A percentile compares a stretch with the other conserved stretches of the same genome.
Evolutionary conservation across 2,797 vertebrate genomes (phyloP).

Genomic region (Loriculus beryllinus): DNA sequence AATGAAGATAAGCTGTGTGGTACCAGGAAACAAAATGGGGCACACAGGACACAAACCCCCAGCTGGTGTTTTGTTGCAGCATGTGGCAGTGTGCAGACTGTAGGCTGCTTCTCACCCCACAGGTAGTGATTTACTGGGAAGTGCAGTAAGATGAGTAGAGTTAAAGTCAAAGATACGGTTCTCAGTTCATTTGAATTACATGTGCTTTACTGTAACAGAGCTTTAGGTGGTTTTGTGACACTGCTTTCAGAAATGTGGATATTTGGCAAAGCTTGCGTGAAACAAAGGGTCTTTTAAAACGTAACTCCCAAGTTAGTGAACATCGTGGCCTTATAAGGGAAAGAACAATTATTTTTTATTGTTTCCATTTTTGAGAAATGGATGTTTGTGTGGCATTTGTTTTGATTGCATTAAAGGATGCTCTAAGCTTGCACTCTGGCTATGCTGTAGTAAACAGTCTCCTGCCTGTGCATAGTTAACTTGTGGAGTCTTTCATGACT

Average conservation of each 20-base stretch:
- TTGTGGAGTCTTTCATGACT: not conserved
- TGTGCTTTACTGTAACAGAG: not conserved
- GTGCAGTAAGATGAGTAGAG: not conserved
- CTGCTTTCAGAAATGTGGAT: not conserved
- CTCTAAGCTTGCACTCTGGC: not conserved
- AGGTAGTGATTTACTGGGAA: not conserved
- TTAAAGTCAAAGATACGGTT: not conserved
- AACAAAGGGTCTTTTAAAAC: not conserved
- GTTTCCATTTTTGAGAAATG: not conserved
- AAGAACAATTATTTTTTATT: not conserved
- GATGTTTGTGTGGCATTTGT: not conserved
- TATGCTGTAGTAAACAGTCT: not conserved
- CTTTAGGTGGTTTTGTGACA: not conserved
- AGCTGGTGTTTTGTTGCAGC: not conserved
- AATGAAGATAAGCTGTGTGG: not conserved
- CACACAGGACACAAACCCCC: too few relatives aligned
- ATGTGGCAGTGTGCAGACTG: not conserved
- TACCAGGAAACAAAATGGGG: not conserved
- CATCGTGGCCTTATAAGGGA: not conserved
- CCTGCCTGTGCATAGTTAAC: not conserved
- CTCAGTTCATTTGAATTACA: not conserved
- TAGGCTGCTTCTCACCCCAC: not conserved
- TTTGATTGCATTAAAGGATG: not conserved
- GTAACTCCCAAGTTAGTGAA: not conserved
- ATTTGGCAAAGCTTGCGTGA: not conserved